Base-by-base conservation (phyloP, 2,113 vertebrate species). In the Apteryx mantelli region DNA sequence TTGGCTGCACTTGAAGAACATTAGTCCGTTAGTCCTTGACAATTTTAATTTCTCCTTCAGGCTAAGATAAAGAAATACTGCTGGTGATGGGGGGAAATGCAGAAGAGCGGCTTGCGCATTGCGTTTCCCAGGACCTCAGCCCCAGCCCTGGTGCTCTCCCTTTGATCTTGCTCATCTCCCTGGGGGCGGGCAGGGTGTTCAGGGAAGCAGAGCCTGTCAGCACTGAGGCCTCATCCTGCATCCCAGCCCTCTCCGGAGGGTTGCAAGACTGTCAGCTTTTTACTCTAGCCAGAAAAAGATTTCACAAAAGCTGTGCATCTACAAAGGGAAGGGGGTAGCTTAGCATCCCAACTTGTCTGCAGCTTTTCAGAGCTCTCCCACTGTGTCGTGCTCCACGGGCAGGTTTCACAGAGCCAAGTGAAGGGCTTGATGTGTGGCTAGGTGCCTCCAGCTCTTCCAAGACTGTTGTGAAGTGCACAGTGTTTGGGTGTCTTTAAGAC, bases 101-200 rank as follows among this genome's bases (percentile, higher is more conserved):
- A 61, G 50, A 78, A 68, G 30, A 89, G 34, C 74, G 64, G 56
- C 21, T 88, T 38, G 64, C 9, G 32, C 12, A 75, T 76, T 60
- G 13, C 44, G 52, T 88, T 95, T 94, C 79, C 75, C 76, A 82
- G 82, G 90, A 60, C 82, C 71, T 94, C 79, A 38, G 60, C 19
- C 32, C 26, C 7, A 2, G 44, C 46, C 56, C 52, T 46, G 1
- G 44, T 50, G 68, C 17, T 82, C 46, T 42, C 34, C 38, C 46
- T 81, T 68, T 91, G 1, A 0, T 48, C 93, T 46, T 55, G 13
- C 11, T n/a, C 26, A 1, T 53, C 17, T 87, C 38, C 74, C 56
- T 66, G 69, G 44, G 44, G 55, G 44, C 68, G 61, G 21, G 60
- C 73, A 25, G 6, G 0, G 2, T 44, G 48, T 50, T 81, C 5